Evolutionary conservation across 2,797 vertebrate genomes (phyloP).

Genomic region (Myotis pilosus): DNA sequence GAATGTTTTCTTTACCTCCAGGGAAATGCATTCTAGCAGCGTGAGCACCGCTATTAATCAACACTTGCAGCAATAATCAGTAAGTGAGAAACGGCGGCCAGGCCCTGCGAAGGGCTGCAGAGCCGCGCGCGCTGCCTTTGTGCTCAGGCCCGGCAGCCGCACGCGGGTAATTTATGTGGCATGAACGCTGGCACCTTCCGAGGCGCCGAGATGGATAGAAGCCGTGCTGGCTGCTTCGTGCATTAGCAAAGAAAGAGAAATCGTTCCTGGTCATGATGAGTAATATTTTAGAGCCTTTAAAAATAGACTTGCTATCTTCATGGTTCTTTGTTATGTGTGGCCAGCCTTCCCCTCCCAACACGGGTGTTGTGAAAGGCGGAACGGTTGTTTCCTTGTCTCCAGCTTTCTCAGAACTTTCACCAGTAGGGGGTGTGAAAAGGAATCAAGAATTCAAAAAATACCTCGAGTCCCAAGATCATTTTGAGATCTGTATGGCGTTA

Average conservation of each 20-base stretch:
- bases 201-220: constrained; percentile 79
- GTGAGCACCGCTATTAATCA: constrained; percentile 85
- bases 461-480: constrained; percentile 69
- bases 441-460: constrained; percentile 74
- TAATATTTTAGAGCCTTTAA: constrained; percentile 76
- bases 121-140: constrained; percentile 71
- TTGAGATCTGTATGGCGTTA: constrained; percentile 68
- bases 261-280: constrained; percentile 70
- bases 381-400: neutral
- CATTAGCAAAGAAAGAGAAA: constrained; percentile 68
- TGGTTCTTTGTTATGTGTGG: constrained; percentile 50
- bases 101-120: constrained; percentile 77
- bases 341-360: neutral
- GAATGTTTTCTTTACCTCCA: constrained; percentile 83
- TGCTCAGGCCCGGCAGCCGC: constrained; percentile 82
- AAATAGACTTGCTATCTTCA: constrained; percentile 36
- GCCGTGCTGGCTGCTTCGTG: constrained; percentile 71
- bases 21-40: constrained; percentile 84
- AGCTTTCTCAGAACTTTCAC: constrained; percentile 41
- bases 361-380: neutral
- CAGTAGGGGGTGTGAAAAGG: constrained; percentile 12
- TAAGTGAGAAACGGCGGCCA: constrained; percentile 84
- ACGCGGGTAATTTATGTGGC: constrained; percentile 79
- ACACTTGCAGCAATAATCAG: constrained; percentile 86
- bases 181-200: constrained; percentile 80